A percentile compares a stretch with the other conserved stretches of the same genome.
These are phyloP conservation scores for Melolontha melolontha DNA, from an alignment of 2,888 invertebrate species.

Conservation along the genomic window DNA sequence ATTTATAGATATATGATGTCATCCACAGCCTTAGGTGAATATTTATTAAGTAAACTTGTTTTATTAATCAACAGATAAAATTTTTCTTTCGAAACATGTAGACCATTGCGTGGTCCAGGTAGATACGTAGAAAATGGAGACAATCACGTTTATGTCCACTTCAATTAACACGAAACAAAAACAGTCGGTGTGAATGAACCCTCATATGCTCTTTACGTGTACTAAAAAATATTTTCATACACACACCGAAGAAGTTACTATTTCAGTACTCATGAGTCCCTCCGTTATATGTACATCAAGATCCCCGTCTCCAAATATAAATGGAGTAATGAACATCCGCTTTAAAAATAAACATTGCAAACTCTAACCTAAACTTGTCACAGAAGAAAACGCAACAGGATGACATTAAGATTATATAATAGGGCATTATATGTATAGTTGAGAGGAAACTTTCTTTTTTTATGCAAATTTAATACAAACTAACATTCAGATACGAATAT, in stretches of 20 bases:
- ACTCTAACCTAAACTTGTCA: not conserved
- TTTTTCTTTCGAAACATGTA: not conserved
- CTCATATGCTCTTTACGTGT: not conserved
- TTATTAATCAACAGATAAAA: not conserved
- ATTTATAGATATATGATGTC: conserved; percentile 24
- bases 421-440: no score
- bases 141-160: not conserved
- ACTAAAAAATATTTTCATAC: conserved; percentile 29
- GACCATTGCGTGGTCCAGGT: not conserved
- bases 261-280: conserved; percentile 27
- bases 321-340: conserved; percentile 23
- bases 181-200: conserved; percentile 29
- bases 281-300: conserved; percentile 4
- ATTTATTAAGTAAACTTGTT: conserved; percentile 26
- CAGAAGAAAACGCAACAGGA: no score
- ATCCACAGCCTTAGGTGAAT: conserved; percentile 21
- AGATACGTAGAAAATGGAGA: conserved; percentile 1
- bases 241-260: conserved; percentile 29
- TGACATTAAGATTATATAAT: no score
- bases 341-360: conserved; percentile 38
- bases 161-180: conserved; percentile 14
- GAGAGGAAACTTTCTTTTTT: no score
- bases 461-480: no score
- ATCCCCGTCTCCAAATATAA: conserved; percentile 24
- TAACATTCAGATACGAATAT: no score